Evolutionary conservation across 1,140 invertebrate species (phyloP).

Genomic region (Apis mellifera): Amel_HAv3.1 CM009940.2:1743501-1744000

Average conservation of each 20-base stretch:
- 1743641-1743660: too few relatives aligned
- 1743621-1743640: too few relatives aligned
- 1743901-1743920: background rate
- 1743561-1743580: background rate
- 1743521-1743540: conserved; percentile 34
- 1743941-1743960: background rate
- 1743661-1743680: too few relatives aligned
- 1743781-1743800: background rate
- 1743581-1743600: too few relatives aligned
- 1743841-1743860: background rate
- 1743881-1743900: background rate
- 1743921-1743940: background rate
- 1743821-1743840: too few relatives aligned
- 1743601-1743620: too few relatives aligned
- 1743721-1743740: background rate
- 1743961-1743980: background rate
- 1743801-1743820: too few relatives aligned
- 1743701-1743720: background rate
- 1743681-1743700: too few relatives aligned
- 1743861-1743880: conserved; percentile 14
- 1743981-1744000: background rate
- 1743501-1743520: background rate
- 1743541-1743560: conserved; percentile 18
- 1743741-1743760: background rate
- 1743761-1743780: background rate